Conservation (phyloP, 2,888 invertebrate genomes). For the Lymantria dispar region DNA sequence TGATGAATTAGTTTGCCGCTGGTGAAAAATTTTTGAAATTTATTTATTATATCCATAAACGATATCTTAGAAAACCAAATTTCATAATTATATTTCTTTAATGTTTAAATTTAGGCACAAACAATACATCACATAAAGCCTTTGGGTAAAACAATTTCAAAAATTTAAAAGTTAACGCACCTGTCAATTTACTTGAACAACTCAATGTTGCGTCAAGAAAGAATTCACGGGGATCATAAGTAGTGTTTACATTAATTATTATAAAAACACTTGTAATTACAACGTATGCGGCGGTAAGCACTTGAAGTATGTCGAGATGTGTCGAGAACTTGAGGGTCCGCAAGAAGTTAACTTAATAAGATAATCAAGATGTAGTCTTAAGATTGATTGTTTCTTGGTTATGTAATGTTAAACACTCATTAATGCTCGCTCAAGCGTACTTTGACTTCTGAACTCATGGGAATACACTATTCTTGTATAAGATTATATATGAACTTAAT, state of each 20-base stretch:
- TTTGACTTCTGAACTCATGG: constrained; percentile 20
- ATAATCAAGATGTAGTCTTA: constrained; percentile 59
- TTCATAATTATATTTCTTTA: too few species aligned
- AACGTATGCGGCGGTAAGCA: constrained; percentile 20
- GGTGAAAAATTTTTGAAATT: too few species aligned
- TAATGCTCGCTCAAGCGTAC: constrained; percentile 26
- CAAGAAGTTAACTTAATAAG: constrained; percentile 60
- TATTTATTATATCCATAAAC: too few species aligned
- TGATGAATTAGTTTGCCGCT: too few species aligned
- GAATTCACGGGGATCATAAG: constrained; percentile 11
- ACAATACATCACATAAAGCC: neutral
- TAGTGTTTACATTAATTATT: constrained; percentile 36
- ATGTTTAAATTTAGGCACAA: too few species aligned
- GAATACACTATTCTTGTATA: constrained; percentile 6
- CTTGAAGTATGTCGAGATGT: constrained; percentile 17
- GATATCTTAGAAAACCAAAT: too few species aligned
- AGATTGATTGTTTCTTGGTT: constrained; percentile 57
- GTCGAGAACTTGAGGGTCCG: constrained; percentile 13
- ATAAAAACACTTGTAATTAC: constrained; percentile 31
- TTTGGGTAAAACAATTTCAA: neutral
- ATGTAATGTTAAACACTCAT: constrained; percentile 47
- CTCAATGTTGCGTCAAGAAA: constrained; percentile 19
- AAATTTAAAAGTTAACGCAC: constrained; percentile 4
- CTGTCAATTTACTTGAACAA: constrained; percentile 5
- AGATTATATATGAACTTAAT: too few species aligned